These are phyloP conservation scores for Muschampia plurimacula DNA, from an alignment of 2,888 invertebrate genomes.

Conservation along the genomic window DNA sequence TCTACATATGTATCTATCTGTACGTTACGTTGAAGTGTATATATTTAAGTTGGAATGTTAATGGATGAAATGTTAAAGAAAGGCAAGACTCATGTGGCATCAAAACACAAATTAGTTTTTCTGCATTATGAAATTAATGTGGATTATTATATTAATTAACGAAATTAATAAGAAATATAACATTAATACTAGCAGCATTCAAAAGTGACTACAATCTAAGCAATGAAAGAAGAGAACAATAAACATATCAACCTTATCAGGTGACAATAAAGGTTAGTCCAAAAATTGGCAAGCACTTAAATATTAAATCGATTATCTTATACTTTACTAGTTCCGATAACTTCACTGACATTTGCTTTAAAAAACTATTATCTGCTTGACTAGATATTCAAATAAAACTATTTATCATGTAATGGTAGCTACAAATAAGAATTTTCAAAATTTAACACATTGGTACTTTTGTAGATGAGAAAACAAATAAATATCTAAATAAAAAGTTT, in stretches of 20 bases:
- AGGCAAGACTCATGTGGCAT: constrained; percentile 50
- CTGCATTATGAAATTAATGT: constrained; percentile 57
- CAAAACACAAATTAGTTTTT: constrained; percentile 75
- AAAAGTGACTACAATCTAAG: constrained; percentile 68
- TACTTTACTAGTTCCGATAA: constrained; percentile 78
- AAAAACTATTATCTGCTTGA: constrained; percentile 64
- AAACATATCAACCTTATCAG: constrained; percentile 53
- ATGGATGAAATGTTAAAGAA: constrained; percentile 24
- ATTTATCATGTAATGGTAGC: constrained; percentile 41
- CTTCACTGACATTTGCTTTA: constrained; percentile 80
- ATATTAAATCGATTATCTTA: constrained; percentile 78
- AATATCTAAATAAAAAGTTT: constrained; percentile 58
- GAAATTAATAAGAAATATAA: constrained; percentile 60
- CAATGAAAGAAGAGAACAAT: constrained; percentile 55
- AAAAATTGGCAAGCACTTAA: constrained; percentile 82
- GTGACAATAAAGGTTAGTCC: constrained; percentile 64
- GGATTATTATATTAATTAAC: constrained; percentile 33
- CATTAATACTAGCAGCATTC: constrained; percentile 49
- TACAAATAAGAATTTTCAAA: constrained; percentile 37
- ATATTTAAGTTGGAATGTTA: background rate
- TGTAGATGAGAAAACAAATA: constrained; percentile 32
- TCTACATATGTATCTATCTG: background rate
- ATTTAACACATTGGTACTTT: constrained; percentile 17
- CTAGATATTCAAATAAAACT: constrained; percentile 68
- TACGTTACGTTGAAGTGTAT: constrained; percentile 1